Evolutionary conservation across 1,140 invertebrate species (phyloP).

Genomic region (Mya arenaria): DNA sequence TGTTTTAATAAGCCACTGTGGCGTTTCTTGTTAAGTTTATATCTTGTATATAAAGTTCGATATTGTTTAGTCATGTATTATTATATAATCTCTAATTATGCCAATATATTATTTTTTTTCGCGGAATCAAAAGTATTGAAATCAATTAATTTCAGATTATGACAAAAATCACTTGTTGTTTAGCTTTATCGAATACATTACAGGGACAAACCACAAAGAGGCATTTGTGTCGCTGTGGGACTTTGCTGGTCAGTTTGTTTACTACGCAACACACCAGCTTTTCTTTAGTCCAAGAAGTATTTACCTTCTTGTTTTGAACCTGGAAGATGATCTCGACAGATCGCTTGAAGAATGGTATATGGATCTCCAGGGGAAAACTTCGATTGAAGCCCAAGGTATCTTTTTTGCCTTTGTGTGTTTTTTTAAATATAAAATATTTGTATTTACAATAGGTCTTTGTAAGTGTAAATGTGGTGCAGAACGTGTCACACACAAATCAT

Average conservation of each 20-base stretch:
- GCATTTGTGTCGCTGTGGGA: constrained; percentile 35
- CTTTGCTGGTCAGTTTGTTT: constrained; percentile 50
- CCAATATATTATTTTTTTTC: too few species aligned
- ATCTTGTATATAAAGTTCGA: too few species aligned
- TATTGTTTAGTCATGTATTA: too few species aligned
- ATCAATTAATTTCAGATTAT: too few species aligned
- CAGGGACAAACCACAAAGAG: neutral
- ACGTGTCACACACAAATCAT: too few species aligned
- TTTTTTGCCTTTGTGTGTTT: neutral
- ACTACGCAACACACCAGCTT: constrained; percentile 42
- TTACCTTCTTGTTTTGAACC: constrained; percentile 24
- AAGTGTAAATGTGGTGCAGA: too few species aligned
- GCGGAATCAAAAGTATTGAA: too few species aligned
- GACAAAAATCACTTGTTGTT: neutral
- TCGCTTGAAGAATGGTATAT: constrained; percentile 39
- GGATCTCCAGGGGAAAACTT: constrained; percentile 22
- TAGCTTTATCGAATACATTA: neutral
- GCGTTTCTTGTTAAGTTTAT: too few species aligned
- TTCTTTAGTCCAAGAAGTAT: constrained; percentile 39
- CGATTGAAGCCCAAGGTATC: constrained; percentile 22
- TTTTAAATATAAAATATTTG: too few species aligned
- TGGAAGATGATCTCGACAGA: constrained; percentile 26
- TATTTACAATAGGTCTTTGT: too few species aligned
- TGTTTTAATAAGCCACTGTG: too few species aligned
- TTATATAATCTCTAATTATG: too few species aligned